A percentile compares a stretch with the other conserved stretches of the same genome.
These are phyloP conservation scores for Artibeus lituratus DNA, from an alignment of 2,797 vertebrate genomes.

Conservation along the genomic window DNA sequence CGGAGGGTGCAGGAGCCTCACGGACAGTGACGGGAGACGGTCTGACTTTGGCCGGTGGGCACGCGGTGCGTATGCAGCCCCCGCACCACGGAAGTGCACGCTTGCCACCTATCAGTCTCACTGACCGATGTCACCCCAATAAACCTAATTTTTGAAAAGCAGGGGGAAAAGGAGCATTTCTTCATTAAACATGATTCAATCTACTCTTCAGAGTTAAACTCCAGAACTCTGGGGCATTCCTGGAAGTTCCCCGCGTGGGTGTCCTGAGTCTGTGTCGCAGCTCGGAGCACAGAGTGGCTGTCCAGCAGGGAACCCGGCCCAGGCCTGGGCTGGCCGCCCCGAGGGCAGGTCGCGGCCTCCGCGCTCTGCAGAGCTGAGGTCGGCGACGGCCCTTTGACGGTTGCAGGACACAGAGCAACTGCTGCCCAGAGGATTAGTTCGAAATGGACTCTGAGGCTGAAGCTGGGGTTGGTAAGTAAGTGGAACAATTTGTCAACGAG, in stretches of 20 bases:
- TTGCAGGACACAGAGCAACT: not conserved
- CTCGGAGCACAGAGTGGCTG: rapidly evolving
- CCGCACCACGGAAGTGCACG: rapidly evolving
- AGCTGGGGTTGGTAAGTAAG: not conserved
- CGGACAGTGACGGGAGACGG: rapidly evolving
- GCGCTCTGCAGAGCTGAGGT: not conserved
- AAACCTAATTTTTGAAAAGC: no score
- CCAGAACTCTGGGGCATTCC: not conserved
- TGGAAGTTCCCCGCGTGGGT: not conserved
- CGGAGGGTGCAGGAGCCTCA: no score
- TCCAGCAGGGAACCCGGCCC: not conserved
- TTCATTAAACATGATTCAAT: not conserved
- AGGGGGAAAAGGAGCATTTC: not conserved
- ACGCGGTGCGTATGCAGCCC: no score
- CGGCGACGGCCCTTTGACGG: not conserved
- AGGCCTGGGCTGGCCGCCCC: no score
- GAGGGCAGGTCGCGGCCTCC: not conserved
- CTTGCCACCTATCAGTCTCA: no score
- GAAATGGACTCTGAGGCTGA: not conserved
- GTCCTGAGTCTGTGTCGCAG: rapidly evolving
- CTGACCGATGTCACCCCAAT: no score
- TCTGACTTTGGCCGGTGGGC: no score
- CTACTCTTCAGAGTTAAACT: not conserved
- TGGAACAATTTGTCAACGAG: not conserved
- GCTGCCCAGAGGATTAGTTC: not conserved